These are phyloP conservation scores for Lycocorax pyrrhopterus DNA, from an alignment of 2,113 vertebrate genomes.

Conservation along the genomic window DNA sequence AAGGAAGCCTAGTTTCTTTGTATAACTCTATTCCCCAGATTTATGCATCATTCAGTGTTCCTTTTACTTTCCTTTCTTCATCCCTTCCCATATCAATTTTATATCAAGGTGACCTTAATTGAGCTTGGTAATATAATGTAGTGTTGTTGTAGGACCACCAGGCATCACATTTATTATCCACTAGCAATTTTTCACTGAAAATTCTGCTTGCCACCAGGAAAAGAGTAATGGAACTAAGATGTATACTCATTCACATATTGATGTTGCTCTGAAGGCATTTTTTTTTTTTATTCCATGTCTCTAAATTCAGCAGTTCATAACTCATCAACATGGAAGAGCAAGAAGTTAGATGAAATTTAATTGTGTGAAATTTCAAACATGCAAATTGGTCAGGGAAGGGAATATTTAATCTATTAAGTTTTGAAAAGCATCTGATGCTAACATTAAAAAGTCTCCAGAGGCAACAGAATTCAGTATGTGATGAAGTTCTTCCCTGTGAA, in stretches of 20 bases:
- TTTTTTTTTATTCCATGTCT: neutral
- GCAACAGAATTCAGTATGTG: conserved; percentile 8
- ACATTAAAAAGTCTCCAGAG: conserved; percentile 45
- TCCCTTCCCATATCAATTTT: conserved; percentile 13
- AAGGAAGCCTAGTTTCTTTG: neutral
- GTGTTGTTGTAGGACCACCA: neutral
- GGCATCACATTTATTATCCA: conserved; percentile 38
- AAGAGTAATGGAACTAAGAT: conserved; percentile 18
- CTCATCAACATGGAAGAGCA: conserved; percentile 36
- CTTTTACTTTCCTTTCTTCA: neutral
- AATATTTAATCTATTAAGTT: conserved; percentile 51
- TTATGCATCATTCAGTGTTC: conserved; percentile 3
- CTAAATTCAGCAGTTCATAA: conserved; percentile 29
- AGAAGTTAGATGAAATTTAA: conserved; percentile 48
- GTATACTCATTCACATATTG: neutral
- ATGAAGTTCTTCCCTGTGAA: conserved; percentile 25
- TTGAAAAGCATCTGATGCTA: conserved; percentile 48
- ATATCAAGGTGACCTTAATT: conserved; percentile 47
- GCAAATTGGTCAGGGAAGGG: conserved; percentile 43
- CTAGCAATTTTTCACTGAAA: conserved; percentile 13
- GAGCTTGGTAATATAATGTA: conserved; percentile 6
- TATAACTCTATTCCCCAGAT: neutral
- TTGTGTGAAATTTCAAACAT: conserved; percentile 50
- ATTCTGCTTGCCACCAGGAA: conserved; percentile 12
- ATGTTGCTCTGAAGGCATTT: neutral